phyloP scores from a whole-genome alignment of 2,888 invertebrate species.

The Monopis laevigella region DNA sequence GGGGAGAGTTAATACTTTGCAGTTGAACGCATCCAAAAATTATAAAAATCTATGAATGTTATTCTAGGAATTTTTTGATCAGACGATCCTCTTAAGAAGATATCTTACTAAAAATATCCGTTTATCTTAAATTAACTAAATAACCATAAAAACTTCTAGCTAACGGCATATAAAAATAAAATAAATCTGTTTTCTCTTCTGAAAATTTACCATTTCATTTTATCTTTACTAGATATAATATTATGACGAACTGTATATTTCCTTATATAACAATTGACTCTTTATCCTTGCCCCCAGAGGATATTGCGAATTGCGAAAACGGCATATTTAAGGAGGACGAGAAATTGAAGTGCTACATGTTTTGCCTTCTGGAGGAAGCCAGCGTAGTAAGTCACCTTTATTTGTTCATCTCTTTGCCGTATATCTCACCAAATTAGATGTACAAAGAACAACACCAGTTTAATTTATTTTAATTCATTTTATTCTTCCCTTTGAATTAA shows the following conservation, averaged over 20 bases:
- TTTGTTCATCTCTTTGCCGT: slow-evolving; percentile 22
- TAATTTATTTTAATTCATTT: slow-evolving; percentile 37
- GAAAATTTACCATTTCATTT: too few species aligned
- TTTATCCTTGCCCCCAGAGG: slow-evolving; percentile 60
- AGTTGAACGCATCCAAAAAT: too few species aligned
- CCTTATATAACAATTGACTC: slow-evolving; percentile 44
- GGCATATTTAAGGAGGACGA: slow-evolving; percentile 65
- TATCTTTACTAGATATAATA: too few species aligned
- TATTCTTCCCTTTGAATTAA: slow-evolving; percentile 14
- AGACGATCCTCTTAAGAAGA: too few species aligned
- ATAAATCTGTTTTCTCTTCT: too few species aligned
- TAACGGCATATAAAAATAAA: too few species aligned
- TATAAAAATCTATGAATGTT: too few species aligned
- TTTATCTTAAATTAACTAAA: too few species aligned
- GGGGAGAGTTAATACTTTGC: too few species aligned
- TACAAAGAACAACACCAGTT: slow-evolving; percentile 28
- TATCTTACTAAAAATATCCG: too few species aligned
- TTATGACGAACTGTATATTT: slow-evolving; percentile 14
- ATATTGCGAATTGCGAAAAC: slow-evolving; percentile 63
- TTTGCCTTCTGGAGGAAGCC: slow-evolving; percentile 60
- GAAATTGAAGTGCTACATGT: slow-evolving; percentile 66
- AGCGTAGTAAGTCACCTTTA: slow-evolving; percentile 51
- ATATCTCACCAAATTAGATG: slow-evolving; percentile 34
- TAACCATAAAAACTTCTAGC: too few species aligned
- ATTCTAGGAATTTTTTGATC: too few species aligned